Evolutionary conservation across 2,888 invertebrate species (phyloP).

Genomic region (Eretmocerus hayati): DNA sequence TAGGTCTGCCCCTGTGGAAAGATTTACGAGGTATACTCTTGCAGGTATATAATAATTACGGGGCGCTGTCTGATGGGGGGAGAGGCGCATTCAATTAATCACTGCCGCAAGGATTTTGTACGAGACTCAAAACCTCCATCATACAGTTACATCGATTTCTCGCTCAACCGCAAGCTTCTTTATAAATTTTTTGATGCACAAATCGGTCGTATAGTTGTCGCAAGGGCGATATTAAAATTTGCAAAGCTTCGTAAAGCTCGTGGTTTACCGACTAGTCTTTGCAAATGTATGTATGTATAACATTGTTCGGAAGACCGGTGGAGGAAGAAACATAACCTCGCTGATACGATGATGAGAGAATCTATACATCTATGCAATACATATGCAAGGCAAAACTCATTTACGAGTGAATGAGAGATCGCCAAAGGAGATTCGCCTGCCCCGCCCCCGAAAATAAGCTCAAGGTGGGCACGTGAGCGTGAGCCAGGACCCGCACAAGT

Average conservation of each 20-base stretch:
- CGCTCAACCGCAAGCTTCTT: too few species aligned
- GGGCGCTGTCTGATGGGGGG: background rate
- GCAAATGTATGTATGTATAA: too few species aligned
- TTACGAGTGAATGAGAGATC: slow-evolving; percentile 23
- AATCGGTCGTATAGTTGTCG: slow-evolving; percentile 26
- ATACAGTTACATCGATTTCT: too few species aligned
- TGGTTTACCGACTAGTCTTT: too few species aligned
- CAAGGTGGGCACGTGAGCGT: background rate
- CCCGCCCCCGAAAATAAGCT: slow-evolving; percentile 21
- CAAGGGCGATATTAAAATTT: background rate
- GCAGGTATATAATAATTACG: slow-evolving; percentile 5
- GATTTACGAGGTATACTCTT: slow-evolving; percentile 19
- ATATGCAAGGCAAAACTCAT: slow-evolving; percentile 28
- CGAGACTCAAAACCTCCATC: too few species aligned
- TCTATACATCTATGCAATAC: too few species aligned
- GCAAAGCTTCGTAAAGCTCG: too few species aligned
- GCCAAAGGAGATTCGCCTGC: slow-evolving; percentile 20
- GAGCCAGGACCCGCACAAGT: background rate
- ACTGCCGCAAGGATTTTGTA: slow-evolving; percentile 12
- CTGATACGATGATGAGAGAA: too few species aligned
- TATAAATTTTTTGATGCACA: too few species aligned
- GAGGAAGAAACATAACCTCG: too few species aligned
- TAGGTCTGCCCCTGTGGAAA: too few species aligned
- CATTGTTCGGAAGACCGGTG: too few species aligned
- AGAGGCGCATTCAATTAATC: slow-evolving; percentile 26